phyloP scores from a whole-genome alignment of 2,113 vertebrate species.

The Nerophis lumbriciformis region DNA sequence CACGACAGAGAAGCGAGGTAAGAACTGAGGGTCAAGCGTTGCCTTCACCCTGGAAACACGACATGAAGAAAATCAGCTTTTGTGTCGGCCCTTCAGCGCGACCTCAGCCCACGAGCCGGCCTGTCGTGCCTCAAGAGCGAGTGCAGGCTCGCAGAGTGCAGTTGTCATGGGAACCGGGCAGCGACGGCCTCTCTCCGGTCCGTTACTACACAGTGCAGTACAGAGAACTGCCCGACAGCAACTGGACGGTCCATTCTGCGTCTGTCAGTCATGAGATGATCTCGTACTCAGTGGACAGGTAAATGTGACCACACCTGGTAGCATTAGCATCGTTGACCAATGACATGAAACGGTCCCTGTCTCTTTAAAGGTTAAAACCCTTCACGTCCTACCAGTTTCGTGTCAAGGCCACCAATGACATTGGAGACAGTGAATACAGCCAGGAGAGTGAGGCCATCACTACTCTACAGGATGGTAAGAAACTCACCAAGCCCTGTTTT shows the following conservation, averaged over 20 bases:
- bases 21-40: neutral
- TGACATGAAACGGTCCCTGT: neutral
- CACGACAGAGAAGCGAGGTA: constrained; percentile 96
- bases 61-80: too few species aligned
- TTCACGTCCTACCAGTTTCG: constrained; percentile 98
- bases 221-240: constrained; percentile 81
- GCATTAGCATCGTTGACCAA: too few species aligned
- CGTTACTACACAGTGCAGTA: constrained; percentile 94
- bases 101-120: constrained; percentile 89
- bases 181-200: constrained; percentile 90
- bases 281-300: constrained; percentile 87
- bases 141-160: constrained; percentile 80
- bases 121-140: constrained; percentile 73
- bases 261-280: constrained; percentile 81
- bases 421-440: constrained; percentile 96
- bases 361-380: constrained; percentile 82
- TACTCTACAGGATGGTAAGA: constrained; percentile 91
- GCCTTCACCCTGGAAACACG: neutral
- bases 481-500: neutral
- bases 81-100: constrained; percentile 67
- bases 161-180: constrained; percentile 94
- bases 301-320: constrained; percentile 7
- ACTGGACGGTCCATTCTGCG: constrained; percentile 83
- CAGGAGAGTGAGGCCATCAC: constrained; percentile 91
- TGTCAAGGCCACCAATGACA: constrained; percentile 93